Base-by-base conservation (phyloP, 2,113 vertebrate genomes). In the Catharus minimus region DNA sequence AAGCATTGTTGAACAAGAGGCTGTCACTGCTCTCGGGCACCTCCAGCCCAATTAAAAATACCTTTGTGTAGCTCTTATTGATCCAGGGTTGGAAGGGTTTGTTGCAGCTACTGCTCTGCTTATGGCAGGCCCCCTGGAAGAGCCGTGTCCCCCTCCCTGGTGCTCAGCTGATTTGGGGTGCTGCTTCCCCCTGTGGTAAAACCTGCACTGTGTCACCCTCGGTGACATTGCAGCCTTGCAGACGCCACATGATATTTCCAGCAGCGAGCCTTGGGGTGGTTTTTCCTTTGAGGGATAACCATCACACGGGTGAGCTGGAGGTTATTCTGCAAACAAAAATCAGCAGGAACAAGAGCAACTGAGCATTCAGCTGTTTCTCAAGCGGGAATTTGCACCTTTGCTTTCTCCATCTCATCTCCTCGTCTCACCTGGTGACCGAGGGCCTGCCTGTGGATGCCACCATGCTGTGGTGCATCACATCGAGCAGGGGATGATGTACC, bases 241-340 rank as follows among this genome's bases (percentile, higher is more conserved):
- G 60, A 12, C 27, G 8, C 3, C 4, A 5, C 4, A 1, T 28
- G 28, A 26, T 49, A 0, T 26, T 86, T 72, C 52, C 43, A 30
- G 50, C 2, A 22, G 67, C 0, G 1, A 56, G n/a, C 57, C 38
- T 39, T 43, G 38, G 53, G 28, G 69, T 33, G 19, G 5, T 30
- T 53, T 55, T 72, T 60, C 27, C n/a, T 56, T 56, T 41, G 27
- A 0, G 2, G 46, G 46, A 8, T 52, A 30, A 43, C 66, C 5
- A 1, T 32, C 1, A 1, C 46, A 22, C 0, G 0, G 11, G 3
- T 3, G 2, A 87, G 52, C 41, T 61, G 75, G 57, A 4, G 4
- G 43, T 75, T 79, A 49, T 75, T 75, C 49, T 52, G 67, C 64
- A 72, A 67, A 30, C 1, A 5, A n/a, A 82, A 72, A 52, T 9